Conservation (phyloP, 2,888 invertebrate genomes). For the Peribatodes rhomboidaria region DNA sequence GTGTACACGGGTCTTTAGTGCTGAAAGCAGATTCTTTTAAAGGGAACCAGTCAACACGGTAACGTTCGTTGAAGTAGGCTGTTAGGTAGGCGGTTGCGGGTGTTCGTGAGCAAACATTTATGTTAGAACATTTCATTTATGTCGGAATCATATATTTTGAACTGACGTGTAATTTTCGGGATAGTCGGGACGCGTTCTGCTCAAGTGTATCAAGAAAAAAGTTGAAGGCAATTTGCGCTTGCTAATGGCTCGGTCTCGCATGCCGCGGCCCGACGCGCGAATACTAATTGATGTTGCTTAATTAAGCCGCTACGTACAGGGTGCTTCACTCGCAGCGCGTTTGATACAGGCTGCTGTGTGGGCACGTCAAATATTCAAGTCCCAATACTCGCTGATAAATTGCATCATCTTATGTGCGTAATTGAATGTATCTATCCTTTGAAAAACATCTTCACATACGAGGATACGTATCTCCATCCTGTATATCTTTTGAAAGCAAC, state of each 20-base stretch:
- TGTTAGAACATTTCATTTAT: too few relatives aligned
- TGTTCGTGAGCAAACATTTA: too few relatives aligned
- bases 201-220: slow-evolving; percentile 23
- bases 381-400: slow-evolving; percentile 11
- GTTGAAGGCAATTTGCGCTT: slow-evolving; percentile 24
- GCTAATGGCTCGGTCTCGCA: slow-evolving; percentile 26
- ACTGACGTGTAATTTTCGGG: too few relatives aligned
- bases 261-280: slow-evolving; percentile 23
- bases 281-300: slow-evolving; percentile 35
- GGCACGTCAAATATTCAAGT: slow-evolving; percentile 17
- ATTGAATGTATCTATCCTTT: slow-evolving; percentile 10
- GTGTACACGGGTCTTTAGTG: slow-evolving; percentile 13
- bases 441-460: not conserved
- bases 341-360: slow-evolving; percentile 10
- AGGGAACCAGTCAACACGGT: not conserved
- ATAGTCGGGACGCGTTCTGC: slow-evolving; percentile 7
- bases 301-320: slow-evolving; percentile 28
- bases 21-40: not conserved
- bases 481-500: too few relatives aligned
- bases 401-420: not conserved
- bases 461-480: too few relatives aligned
- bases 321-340: not conserved
- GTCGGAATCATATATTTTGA: not conserved
- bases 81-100: too few relatives aligned
- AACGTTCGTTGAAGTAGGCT: too few relatives aligned